Percentiles rank a stretch among this genome's conserved stretches.
phyloP scores from a whole-genome alignment of 2,797 vertebrate species.

The Pagetopsis macropterus region DNA sequence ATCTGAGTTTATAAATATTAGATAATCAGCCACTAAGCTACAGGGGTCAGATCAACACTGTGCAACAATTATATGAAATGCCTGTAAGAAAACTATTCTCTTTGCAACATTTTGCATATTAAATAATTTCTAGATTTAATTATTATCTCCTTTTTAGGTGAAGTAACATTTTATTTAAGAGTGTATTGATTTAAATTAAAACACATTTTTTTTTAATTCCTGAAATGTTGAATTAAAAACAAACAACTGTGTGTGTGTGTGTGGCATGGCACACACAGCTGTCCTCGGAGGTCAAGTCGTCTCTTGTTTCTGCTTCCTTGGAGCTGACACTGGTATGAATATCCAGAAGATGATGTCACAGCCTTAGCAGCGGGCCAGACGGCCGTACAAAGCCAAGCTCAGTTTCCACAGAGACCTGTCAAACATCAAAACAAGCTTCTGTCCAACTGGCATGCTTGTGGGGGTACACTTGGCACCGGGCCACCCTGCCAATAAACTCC shows the following conservation, averaged over 20 bases:
- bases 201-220: not conserved
- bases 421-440: conserved; percentile 75
- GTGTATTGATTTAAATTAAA: not conserved
- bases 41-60: not conserved
- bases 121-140: not conserved
- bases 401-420: conserved; percentile 79
- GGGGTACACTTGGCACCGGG: conserved; percentile 2
- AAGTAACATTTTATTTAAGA: too few relatives aligned
- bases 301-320: conserved; percentile 78
- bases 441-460: conserved; percentile 36
- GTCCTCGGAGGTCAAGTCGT: conserved; percentile 69
- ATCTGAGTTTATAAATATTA: not conserved
- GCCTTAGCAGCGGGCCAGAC: conserved; percentile 55
- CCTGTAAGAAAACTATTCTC: not conserved
- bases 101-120: not conserved
- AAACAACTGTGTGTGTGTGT: not conserved
- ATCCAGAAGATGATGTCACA: conserved; percentile 81
- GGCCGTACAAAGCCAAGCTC: conserved; percentile 71
- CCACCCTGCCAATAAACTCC: conserved; percentile 3
- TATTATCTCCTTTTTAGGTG: too few relatives aligned
- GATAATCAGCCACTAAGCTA: not conserved
- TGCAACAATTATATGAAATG: not conserved
- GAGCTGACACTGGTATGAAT: conserved; percentile 78
- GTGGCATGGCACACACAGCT: conserved; percentile 62
- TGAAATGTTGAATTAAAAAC: not conserved